Evolutionary conservation across 2,888 invertebrate species (phyloP), one percentile per base, ranked within the genome.

Genomic region (Flexamia atlantica): DNA sequence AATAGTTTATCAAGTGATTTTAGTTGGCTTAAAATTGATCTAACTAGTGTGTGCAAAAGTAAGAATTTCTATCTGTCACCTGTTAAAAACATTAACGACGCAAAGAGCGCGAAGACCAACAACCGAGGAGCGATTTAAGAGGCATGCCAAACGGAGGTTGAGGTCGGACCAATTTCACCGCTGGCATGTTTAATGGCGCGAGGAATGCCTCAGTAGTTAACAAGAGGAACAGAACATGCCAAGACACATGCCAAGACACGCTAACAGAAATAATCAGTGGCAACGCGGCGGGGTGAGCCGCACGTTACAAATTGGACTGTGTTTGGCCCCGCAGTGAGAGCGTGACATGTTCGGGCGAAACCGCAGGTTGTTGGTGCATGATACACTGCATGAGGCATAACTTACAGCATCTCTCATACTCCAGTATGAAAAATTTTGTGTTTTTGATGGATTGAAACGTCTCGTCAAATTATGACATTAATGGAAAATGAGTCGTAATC

Each of bases 341-440:
- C 42, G 57, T 42, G 79, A 60, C 81, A 84, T n/a, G 79, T 46
- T 83, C 50, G 80, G n/a, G n/a, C n/a, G n/a, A 46, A 14, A 83
- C 80, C 79, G 79, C 36, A n/a, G 36, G 36, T 36, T 36, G 36
- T 36, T 36, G 36, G 36, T 4, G n/a, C n/a, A n/a, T n/a, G n/a
- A n/a, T n/a, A n/a, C n/a, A n/a, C n/a, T n/a, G n/a, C n/a, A n/a
- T n/a, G n/a, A n/a, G n/a, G n/a, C n/a, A n/a, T n/a, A n/a, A n/a
- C n/a, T n/a, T n/a, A n/a, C n/a, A n/a, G n/a, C n/a, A n/a, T n/a
- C n/a, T n/a, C n/a, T n/a, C n/a, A n/a, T n/a, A n/a, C n/a, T n/a
- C n/a, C n/a, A n/a, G n/a, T n/a, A n/a, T n/a, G n/a, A n/a, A n/a
- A n/a, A n/a, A n/a, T n/a, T n/a, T n/a, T n/a, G n/a, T n/a, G n/a